These are phyloP conservation scores for Polydrusus pterygomalis DNA, from an alignment of 2,888 invertebrate genomes.

Conservation along the genomic window DNA sequence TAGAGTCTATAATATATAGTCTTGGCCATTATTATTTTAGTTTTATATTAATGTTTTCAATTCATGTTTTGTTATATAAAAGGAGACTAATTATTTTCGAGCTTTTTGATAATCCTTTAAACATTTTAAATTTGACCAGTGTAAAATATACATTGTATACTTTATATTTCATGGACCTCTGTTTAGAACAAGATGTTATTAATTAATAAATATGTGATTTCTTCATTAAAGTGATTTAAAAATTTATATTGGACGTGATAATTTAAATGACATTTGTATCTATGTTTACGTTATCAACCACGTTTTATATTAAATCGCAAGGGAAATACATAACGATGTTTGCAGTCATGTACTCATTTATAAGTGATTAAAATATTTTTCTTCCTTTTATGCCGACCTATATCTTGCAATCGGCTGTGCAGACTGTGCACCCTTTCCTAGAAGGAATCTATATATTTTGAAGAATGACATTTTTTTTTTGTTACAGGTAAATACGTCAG, in stretches of 20 bases:
- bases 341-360: neutral
- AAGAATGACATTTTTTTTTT: neutral
- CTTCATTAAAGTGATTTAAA: no score
- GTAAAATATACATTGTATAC: no score
- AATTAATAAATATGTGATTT: no score
- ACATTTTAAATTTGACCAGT: no score
- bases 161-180: no score
- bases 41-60: no score
- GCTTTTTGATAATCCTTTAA: no score
- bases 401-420: neutral
- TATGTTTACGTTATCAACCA: neutral
- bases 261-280: neutral
- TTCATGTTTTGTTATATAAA: no score
- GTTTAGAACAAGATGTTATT: no score
- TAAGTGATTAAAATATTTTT: neutral
- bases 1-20: neutral
- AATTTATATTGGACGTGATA: no score
- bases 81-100: no score
- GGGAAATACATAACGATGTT: slow-evolving; percentile 8
- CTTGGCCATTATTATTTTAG: no score
- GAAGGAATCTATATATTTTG: neutral
- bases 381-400: slow-evolving; percentile 11
- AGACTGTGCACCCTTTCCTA: neutral
- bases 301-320: neutral
- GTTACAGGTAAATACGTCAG: slow-evolving; percentile 6